These are phyloP conservation scores for Anabas testudineus DNA, from an alignment of 2,797 vertebrate genomes.

Conservation along the genomic window DNA sequence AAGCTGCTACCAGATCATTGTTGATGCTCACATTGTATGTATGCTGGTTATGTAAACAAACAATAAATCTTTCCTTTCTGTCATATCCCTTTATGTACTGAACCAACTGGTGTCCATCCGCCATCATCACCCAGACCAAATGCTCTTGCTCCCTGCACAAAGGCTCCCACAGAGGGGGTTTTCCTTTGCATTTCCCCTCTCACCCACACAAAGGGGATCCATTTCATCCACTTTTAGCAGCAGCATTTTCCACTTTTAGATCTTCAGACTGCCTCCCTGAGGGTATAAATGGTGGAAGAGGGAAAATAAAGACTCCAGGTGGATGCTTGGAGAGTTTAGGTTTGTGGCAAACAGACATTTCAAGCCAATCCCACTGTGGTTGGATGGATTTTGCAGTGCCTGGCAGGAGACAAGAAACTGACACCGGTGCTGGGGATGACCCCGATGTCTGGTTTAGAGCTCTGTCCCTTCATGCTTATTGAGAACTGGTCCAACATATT, in stretches of 20 bases:
- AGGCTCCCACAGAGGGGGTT: conserved; percentile 57
- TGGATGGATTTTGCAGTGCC: conserved; percentile 31
- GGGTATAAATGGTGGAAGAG: conserved; percentile 49
- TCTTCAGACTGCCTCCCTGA: conserved; percentile 64
- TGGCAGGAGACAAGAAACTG: conserved; percentile 32
- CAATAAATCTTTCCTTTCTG: conserved; percentile 32
- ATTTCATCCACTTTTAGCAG: conserved; percentile 77
- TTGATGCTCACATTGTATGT: conserved; percentile 21
- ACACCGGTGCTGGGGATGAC: conserved; percentile 29
- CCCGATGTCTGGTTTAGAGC: conserved; percentile 5
- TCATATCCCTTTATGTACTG: conserved; percentile 39
- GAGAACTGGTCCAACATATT: conserved; percentile 2
- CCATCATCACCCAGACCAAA: conserved; percentile 39
- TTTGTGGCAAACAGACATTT: conserved; percentile 56
- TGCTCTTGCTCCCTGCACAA: conserved; percentile 49
- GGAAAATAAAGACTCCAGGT: conserved; percentile 74
- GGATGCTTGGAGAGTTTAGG: conserved; percentile 62
- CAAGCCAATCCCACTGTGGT: conserved; percentile 21
- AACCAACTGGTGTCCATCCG: conserved; percentile 56
- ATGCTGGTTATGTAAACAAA: conserved; percentile 39
- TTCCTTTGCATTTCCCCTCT: conserved; percentile 61
- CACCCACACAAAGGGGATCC: conserved; percentile 77
- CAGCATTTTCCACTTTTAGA: conserved; percentile 70
- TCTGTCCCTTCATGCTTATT: neutral
- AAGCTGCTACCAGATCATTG: conserved; percentile 26